Conservation (phyloP, 1,140 invertebrate genomes). For the Globodera ellingtonae region DNA sequence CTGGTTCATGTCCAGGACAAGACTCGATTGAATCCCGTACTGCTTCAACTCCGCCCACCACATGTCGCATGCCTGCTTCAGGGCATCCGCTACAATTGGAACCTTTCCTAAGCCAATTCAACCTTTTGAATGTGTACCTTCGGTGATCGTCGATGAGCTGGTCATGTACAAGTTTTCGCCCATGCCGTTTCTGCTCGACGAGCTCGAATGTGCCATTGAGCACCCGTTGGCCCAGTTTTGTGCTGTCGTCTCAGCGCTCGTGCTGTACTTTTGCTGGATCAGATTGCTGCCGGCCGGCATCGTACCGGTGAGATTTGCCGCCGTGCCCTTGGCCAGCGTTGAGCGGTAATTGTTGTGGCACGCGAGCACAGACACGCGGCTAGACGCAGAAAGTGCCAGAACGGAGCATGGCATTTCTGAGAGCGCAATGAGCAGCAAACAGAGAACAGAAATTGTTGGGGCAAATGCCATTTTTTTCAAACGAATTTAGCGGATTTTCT, state of each 20-base stretch:
- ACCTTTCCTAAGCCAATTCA: background rate
- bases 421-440: no score
- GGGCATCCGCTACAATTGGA: slow-evolving; percentile 3
- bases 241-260: background rate
- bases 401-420: no score
- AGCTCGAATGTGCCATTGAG: background rate
- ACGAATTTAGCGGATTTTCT: no score
- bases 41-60: slow-evolving; percentile 22
- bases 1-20: background rate
- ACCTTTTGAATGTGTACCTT: background rate
- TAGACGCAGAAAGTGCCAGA: no score
- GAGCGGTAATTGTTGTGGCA: slow-evolving; percentile 16
- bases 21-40: slow-evolving; percentile 1
- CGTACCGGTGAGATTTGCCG: background rate
- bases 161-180: slow-evolving; percentile 20
- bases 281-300: slow-evolving; percentile 7
- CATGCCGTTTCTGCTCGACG: background rate
- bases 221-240: slow-evolving; percentile 10
- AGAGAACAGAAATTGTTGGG: no score
- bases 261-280: background rate
- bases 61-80: background rate
- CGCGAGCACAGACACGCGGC: no score
- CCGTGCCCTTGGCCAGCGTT: slow-evolving; percentile 5
- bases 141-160: background rate
- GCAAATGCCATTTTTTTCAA: no score